Conservation (phyloP, 2,888 invertebrate species). For the Cantharis lateralis region DNA sequence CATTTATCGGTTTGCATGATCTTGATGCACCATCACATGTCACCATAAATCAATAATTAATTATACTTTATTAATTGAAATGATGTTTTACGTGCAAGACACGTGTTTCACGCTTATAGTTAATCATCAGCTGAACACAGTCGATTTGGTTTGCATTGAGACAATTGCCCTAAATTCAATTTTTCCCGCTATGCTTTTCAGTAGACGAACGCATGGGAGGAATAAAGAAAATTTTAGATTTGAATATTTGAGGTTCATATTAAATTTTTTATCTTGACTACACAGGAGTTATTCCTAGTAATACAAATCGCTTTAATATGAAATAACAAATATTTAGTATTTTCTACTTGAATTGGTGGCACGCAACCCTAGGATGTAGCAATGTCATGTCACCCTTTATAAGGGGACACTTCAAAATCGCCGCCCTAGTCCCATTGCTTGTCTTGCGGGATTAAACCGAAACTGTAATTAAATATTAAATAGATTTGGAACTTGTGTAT, state of each 20-base stretch:
- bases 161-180: background rate
- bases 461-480: conserved; percentile 53
- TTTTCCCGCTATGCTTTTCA: background rate
- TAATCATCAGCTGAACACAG: background rate
- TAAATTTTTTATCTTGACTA: background rate
- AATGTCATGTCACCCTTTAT: conserved; percentile 40
- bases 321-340: conserved; percentile 39
- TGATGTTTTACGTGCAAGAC: background rate
- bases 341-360: conserved; percentile 39
- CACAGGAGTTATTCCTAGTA: background rate
- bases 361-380: conserved; percentile 34
- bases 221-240: background rate
- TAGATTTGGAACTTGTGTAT: conserved; percentile 48
- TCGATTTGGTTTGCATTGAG: background rate
- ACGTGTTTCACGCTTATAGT: background rate
- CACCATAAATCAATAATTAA: background rate
- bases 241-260: background rate
- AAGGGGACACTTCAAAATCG: conserved; percentile 51
- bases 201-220: background rate
- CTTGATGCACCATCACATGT: background rate
- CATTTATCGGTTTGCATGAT: background rate
- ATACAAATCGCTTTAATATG: background rate
- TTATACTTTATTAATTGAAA: background rate
- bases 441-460: conserved; percentile 49
- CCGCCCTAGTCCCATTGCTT: conserved; percentile 41